phyloP scores from a whole-genome alignment of 2,797 vertebrate species.

The Cirrhinus molitorella region DNA sequence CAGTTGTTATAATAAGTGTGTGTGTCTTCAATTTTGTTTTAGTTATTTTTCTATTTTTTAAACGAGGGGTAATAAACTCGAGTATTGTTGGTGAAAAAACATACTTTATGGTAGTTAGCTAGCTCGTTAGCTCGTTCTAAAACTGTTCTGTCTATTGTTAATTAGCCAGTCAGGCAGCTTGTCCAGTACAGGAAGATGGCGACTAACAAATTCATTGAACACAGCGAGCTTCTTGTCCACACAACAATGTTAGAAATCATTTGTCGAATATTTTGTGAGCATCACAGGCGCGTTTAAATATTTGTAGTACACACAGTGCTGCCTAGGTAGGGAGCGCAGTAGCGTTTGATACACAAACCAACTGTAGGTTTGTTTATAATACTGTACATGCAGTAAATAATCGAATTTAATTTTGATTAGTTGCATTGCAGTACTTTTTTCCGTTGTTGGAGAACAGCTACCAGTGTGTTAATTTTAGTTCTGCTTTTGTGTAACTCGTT shows the following conservation, averaged over 20 bases:
- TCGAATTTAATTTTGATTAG: not conserved
- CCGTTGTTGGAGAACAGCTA: not conserved
- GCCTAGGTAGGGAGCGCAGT: not conserved
- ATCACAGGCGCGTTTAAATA: not conserved
- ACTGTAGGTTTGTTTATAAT: not conserved
- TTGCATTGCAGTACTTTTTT: not conserved
- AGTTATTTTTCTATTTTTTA: not conserved
- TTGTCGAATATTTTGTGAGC: not conserved
- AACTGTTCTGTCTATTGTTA: conserved; percentile 49
- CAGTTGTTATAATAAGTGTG: not conserved
- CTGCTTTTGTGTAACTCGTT: not conserved
- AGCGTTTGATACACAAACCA: not conserved
- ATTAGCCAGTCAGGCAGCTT: conserved; percentile 13
- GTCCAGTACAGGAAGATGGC: conserved; percentile 58
- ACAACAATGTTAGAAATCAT: too few species aligned
- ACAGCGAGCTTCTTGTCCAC: not conserved
- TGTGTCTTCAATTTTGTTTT: not conserved
- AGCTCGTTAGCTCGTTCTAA: conserved; percentile 51
- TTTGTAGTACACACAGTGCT: not conserved
- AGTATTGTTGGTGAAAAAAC: not conserved
- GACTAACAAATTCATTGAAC: not conserved
- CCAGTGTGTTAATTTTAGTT: not conserved
- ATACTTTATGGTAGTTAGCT: conserved; percentile 25
- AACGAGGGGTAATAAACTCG: not conserved
- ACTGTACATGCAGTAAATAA: too few species aligned